Evolutionary conservation across 2,888 invertebrate genomes (phyloP).

Genomic region (Trichacis sp.): DNA sequence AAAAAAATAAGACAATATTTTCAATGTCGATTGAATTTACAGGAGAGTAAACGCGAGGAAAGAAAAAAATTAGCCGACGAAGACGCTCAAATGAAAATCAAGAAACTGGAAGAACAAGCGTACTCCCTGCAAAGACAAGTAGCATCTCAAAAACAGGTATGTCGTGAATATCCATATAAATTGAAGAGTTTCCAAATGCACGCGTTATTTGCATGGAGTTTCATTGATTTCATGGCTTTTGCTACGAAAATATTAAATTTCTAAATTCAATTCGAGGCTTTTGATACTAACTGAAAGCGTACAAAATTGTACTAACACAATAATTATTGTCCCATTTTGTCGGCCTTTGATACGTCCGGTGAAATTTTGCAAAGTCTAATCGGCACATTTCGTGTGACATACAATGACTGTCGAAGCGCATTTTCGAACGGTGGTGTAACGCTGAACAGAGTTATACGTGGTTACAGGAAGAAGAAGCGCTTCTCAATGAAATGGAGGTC

Average conservation of each 20-base stretch:
- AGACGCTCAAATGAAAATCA: constrained; percentile 93
- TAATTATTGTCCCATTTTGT: not conserved
- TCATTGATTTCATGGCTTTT: too few species aligned
- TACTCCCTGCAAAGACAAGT: constrained; percentile 92
- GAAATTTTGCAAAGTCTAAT: too few species aligned
- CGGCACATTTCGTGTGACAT: constrained; percentile 21
- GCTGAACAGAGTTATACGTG: constrained; percentile 67
- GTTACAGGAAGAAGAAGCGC: constrained; percentile 90
- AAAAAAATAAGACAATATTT: too few species aligned
- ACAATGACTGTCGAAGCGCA: constrained; percentile 38
- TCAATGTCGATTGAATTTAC: too few species aligned
- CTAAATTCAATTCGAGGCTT: constrained; percentile 4
- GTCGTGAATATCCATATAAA: constrained; percentile 24
- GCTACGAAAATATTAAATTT: too few species aligned
- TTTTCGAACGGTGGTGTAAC: constrained; percentile 63
- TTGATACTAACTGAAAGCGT: not conserved
- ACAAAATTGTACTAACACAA: not conserved
- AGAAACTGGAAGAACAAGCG: constrained; percentile 93
- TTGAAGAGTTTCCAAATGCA: not conserved
- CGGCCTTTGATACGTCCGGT: constrained; percentile 4
- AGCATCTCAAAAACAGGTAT: constrained; percentile 84
- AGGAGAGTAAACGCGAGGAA: constrained; percentile 93
- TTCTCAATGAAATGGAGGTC: constrained; percentile 98
- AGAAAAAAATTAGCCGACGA: constrained; percentile 93
- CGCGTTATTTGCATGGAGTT: too few species aligned